Percentiles rank a stretch among this genome's conserved stretches.
phyloP scores from a whole-genome alignment of 2,888 invertebrate species.

The Aleiodes leptofemur region DNA sequence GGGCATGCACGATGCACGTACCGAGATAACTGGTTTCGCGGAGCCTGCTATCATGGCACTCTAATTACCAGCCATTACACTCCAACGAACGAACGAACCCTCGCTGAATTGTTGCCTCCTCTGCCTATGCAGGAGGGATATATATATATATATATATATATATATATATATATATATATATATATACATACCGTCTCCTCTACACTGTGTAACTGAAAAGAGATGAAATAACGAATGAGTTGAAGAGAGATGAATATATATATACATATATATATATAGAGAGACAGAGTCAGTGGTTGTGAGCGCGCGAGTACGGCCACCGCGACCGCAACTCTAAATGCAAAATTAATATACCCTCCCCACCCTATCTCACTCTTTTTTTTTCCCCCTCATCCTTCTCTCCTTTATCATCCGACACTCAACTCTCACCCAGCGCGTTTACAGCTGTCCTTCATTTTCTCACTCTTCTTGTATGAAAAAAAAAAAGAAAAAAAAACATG shows the following conservation, averaged over 20 bases:
- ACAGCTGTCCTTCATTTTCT: conserved; percentile 34
- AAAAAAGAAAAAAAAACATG: neutral
- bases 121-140: conserved; percentile 59
- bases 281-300: conserved; percentile 8
- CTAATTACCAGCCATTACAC: conserved; percentile 73
- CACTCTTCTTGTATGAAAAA: neutral
- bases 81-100: conserved; percentile 65
- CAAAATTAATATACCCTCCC: conserved; percentile 69
- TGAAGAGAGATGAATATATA: too few species aligned
- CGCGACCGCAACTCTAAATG: conserved; percentile 71
- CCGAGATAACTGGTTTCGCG: conserved; percentile 73
- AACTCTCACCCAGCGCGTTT: conserved; percentile 42
- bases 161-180: too few species aligned
- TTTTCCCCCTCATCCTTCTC: neutral
- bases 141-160: too few species aligned
- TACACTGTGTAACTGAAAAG: conserved; percentile 51
- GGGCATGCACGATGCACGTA: conserved; percentile 72
- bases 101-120: conserved; percentile 71
- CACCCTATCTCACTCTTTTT: conserved; percentile 38
- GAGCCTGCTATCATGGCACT: conserved; percentile 73
- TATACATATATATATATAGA: neutral
- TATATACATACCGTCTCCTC: conserved; percentile 59
- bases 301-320: conserved; percentile 60
- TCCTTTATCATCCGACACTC: conserved; percentile 66
- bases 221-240: neutral